Evolutionary conservation across 2,888 invertebrate genomes (phyloP).

Genomic region (Deroplatys truncata): DNA sequence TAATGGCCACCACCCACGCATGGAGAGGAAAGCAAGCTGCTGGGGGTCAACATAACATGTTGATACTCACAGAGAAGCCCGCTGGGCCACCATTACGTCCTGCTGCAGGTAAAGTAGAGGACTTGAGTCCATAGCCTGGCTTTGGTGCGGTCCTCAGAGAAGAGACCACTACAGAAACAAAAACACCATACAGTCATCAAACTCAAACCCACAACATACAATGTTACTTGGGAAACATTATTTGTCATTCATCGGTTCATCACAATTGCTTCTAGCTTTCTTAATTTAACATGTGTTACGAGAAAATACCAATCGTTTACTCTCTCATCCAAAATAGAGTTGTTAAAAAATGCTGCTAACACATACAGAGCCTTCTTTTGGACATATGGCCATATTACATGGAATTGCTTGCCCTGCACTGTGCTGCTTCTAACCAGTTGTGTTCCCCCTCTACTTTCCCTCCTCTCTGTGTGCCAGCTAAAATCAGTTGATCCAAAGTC

Average conservation of each 20-base stretch:
- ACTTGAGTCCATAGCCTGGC: slow-evolving; percentile 72
- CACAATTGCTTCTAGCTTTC: neutral
- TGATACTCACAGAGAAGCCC: slow-evolving; percentile 29
- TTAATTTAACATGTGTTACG: too few species aligned
- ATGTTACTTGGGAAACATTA: neutral
- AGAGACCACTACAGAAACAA: slow-evolving; percentile 49
- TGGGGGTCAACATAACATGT: neutral
- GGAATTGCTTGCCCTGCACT: too few species aligned
- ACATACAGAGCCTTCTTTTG: too few species aligned
- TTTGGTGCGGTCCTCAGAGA: slow-evolving; percentile 65
- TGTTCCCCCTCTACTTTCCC: too few species aligned
- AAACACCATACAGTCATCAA: slow-evolving; percentile 1
- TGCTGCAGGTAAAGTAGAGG: slow-evolving; percentile 67
- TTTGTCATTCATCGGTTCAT: neutral
- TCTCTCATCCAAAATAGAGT: too few species aligned
- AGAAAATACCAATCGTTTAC: too few species aligned
- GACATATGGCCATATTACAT: too few species aligned
- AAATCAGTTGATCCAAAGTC: too few species aligned
- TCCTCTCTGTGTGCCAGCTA: too few species aligned
- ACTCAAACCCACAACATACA: neutral
- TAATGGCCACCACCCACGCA: slow-evolving; percentile 8
- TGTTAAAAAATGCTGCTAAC: too few species aligned
- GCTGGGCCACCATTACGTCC: slow-evolving; percentile 44
- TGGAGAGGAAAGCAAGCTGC: neutral
- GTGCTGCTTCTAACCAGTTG: too few species aligned